Evolutionary conservation across 1,140 invertebrate genomes (phyloP).

Genomic region (Diabrotica undecimpunctata): DNA sequence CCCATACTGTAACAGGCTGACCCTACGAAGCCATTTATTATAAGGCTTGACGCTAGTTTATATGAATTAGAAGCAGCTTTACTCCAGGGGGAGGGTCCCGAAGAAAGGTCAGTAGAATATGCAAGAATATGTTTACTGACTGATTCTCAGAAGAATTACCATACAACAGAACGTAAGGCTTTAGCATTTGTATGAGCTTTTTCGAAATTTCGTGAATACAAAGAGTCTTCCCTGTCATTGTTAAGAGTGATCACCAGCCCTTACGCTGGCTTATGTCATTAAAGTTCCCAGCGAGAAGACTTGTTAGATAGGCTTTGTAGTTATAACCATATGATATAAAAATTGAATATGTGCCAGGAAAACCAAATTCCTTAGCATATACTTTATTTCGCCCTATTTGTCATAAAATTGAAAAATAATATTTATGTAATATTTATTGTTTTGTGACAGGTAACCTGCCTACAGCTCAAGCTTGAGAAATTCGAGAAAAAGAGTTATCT

Average conservation of each 20-base stretch:
- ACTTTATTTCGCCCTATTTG: slow-evolving; percentile 26
- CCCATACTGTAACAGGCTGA: too few relatives aligned
- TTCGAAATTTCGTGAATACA: slow-evolving; percentile 38
- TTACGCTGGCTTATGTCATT: too few relatives aligned
- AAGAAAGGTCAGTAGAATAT: too few relatives aligned
- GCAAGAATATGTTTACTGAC: too few relatives aligned
- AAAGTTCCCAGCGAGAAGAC: too few relatives aligned
- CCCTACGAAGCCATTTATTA: too few relatives aligned
- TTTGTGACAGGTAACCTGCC: slow-evolving; percentile 5
- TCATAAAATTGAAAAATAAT: background rate
- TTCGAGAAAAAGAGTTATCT: slow-evolving; percentile 20
- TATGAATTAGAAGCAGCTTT: too few relatives aligned
- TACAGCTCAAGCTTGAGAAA: background rate
- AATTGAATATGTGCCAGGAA: slow-evolving; percentile 26
- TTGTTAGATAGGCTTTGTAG: too few relatives aligned
- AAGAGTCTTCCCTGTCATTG: slow-evolving; percentile 40
- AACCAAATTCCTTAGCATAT: slow-evolving; percentile 24
- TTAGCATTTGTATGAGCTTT: slow-evolving; percentile 41
- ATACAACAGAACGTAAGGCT: too few relatives aligned
- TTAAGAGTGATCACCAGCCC: slow-evolving; percentile 40
- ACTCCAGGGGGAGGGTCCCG: too few relatives aligned
- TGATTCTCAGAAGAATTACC: too few relatives aligned
- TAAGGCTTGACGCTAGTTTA: too few relatives aligned
- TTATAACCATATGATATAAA: slow-evolving; percentile 21
- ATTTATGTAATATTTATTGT: background rate